Evolutionary conservation across 2,113 vertebrate genomes (phyloP), one percentile per base, ranked within the genome.

Genomic region (Catharus minimus): DNA sequence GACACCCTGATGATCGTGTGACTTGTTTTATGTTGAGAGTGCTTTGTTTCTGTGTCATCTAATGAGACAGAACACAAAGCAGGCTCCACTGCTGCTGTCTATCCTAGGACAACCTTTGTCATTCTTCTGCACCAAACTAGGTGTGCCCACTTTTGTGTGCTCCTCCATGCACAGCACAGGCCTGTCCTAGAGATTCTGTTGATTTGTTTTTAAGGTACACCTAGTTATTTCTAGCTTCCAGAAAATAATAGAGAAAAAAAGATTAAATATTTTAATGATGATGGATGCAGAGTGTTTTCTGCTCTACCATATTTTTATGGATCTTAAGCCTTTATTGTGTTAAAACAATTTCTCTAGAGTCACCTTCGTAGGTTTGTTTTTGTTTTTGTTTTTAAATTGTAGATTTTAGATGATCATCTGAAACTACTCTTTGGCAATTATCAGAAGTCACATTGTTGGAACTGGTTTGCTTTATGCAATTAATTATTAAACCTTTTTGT

Each of bases 41-140:
- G 26, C 67, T 64, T 91, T 2, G 1, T 60, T 53, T 77, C 58
- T 56, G 17, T 62, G 32, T 12, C 76, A 49, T 38, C 33, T 41
- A 55, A 47, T 8, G 14, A 71, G 39, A 43, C 3, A 74, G 33
- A 82, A 33, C 27, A 46, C 36, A 62, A 80, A 77, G 14, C 11
- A 66, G 22, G n/a, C 5, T 60, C 39, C 56, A 58, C 4, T 3
- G 1, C 11, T 2, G 0, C 0, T 44, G 5, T 28, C 50, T 52
- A 0, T 33, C 22, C 46, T n/a, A 30, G 50, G 18, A 36, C 2
- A 5, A 20, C 22, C 36, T 65, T 84, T 69, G 38, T 9, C 38
- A 41, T 36, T 41, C 32, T 41, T 56, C 36, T 61, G 8, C 27
- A 55, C 2, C 21, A 46, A 47, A 58, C 28, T 44, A 3, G 21